Base-by-base conservation (phyloP, 2,888 invertebrate species). In the Cerceris rybyensis region DNA sequence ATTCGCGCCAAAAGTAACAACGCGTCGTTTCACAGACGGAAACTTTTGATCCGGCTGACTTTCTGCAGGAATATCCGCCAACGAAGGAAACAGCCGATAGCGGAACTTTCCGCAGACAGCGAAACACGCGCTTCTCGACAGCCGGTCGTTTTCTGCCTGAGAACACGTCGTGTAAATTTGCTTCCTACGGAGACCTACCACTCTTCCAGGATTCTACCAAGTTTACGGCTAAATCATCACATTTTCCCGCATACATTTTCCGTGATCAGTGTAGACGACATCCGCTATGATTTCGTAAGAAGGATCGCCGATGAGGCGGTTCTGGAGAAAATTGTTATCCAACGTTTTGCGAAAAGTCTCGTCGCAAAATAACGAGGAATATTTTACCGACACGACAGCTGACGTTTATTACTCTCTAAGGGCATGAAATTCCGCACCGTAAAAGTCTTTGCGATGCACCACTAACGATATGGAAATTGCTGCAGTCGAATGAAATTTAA, bases 131-230 rank as follows among this genome's bases (percentile, higher is more conserved):
- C 55, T 28, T 11, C 39, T 13, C 70, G 16, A 66, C 2, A 63
- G 50, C 54, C 14, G 69, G 72, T 73, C 78, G 71, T 78, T 72
- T 81, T 78, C 79, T 69, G 54, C 65, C 70, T 63, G 70, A 64
- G 68, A 76, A 75, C 71, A 75, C 70, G 80, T 82, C 82, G 74
- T 74, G 69, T 75, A 87, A 89, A 86, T 84, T 87, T 87, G 63
- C 78, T 28, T 60, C 77, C 63, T 63, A 43, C 60, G 70, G 46
- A 61, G 46, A 49, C 58, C 70, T 59, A 49, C 17, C 28, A 6
- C 50, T 61, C 67, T 79, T 68, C 60, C 57, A 16, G 13, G 50
- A 43, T 65, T 61, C 70, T 49, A 60, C 66, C 70, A 85, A 84
- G 85, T 84, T 84, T 82, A 60, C 69, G 64, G 57, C 70, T 80